Base-by-base conservation (phyloP, 2,888 invertebrate genomes). In the Tipula unca region DNA sequence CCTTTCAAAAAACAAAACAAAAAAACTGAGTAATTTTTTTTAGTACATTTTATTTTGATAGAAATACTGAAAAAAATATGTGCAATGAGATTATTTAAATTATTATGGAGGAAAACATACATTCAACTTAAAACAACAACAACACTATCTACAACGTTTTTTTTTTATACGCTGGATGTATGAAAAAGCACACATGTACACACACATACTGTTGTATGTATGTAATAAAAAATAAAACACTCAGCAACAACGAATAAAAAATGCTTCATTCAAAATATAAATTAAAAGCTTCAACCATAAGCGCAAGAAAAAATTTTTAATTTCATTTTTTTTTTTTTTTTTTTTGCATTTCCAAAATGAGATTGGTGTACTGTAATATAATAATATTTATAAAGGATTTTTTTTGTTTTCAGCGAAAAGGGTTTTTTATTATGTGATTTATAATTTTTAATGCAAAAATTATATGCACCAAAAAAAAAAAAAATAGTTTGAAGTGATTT, bases 1-100 rank as follows among this genome's bases (percentile, higher is more conserved):
- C 69, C 69, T 69, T 69, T 25, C 54, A 20, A 8, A 69, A 69
- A n/a, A n/a, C n/a, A n/a, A n/a, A n/a, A n/a, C n/a, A n/a, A n/a
- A n/a, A 69, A 69, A 69, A 69, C 13, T 69, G 25, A 69, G 69
- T 69, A 25, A 25, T 69, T 69, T 48, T 69, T 69, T 69, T 25
- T 25, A n/a, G 25, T 10, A 25, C 69, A 69, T 69, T 69, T 69
- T 69, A 69, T 69, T 69, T 69, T 69, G 69, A 69, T 69, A 69
- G 69, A 69, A 69, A 69, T 69, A 25, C 10, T 69, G 83, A 83
- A 32, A 83, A 35, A 83, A 83, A 83, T 32, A 83, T 83, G 35
- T 83, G 83, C 83, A 83, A 83, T 17, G 83, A 83, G 83, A 83
- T 83, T 83, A 83, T 83, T 83, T 83, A 83, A 83, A 83, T 83